phyloP scores from a whole-genome alignment of 2,797 vertebrate genomes.

The Ataeniobius toweri region DNA sequence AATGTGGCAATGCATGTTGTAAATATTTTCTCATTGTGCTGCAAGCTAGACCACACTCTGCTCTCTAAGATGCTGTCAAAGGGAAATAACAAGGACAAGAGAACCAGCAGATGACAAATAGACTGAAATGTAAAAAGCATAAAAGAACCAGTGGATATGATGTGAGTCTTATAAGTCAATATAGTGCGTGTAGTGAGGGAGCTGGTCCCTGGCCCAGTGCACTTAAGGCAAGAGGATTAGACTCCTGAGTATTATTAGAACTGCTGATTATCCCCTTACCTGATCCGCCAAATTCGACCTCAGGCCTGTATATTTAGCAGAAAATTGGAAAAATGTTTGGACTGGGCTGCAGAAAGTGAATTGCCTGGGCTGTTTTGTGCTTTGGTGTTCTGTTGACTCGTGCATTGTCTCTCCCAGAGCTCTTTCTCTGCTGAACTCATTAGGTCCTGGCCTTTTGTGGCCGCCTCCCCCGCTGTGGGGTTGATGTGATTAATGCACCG shows the following conservation, averaged over 20 bases:
- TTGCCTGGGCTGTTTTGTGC: slow-evolving; percentile 48
- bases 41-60: background rate
- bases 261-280: slow-evolving; percentile 82
- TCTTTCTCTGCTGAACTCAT: slow-evolving; percentile 70
- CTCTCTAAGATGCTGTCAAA: slow-evolving; percentile 19
- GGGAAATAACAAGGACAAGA: slow-evolving; percentile 25
- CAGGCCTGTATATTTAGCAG: slow-evolving; percentile 68
- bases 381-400: slow-evolving; percentile 45
- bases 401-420: slow-evolving; percentile 53
- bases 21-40: slow-evolving; percentile 37
- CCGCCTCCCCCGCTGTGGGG: slow-evolving; percentile 54
- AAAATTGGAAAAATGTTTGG: slow-evolving; percentile 66
- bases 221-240: slow-evolving; percentile 86
- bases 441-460: slow-evolving; percentile 71
- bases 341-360: slow-evolving; percentile 55
- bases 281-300: slow-evolving; percentile 74
- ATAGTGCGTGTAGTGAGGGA: slow-evolving; percentile 55
- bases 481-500: slow-evolving; percentile 75
- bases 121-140: slow-evolving; percentile 21
- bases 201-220: slow-evolving; percentile 62
- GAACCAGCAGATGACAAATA: background rate
- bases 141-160: slow-evolving; percentile 21
- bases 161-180: slow-evolving; percentile 54
- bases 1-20: slow-evolving; percentile 9
- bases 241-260: slow-evolving; percentile 87